Percentiles rank a stretch among this genome's conserved stretches.
phyloP scores from a whole-genome alignment of 30 jellyfish, hydroid and myxozoan genomes.

The Hydractinia echinata region DNA sequence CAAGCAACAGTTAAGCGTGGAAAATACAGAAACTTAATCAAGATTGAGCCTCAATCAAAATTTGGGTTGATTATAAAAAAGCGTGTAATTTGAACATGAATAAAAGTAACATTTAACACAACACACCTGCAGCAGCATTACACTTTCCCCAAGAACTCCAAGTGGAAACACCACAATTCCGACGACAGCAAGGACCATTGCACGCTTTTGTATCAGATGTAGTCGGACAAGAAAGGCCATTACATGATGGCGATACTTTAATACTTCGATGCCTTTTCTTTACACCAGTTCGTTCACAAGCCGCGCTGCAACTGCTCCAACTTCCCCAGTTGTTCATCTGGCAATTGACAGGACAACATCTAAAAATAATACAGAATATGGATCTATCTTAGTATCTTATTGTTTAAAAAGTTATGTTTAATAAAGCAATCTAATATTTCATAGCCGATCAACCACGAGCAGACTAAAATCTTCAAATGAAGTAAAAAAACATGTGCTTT shows the following conservation, averaged over 20 bases:
- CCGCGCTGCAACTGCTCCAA: slow-evolving; percentile 58
- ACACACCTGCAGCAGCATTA: slow-evolving; percentile 58
- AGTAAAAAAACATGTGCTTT: too few species aligned
- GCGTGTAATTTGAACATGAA: not conserved
- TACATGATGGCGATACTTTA: slow-evolving; percentile 42
- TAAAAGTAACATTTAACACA: not conserved
- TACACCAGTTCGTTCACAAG: slow-evolving; percentile 54
- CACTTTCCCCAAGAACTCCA: slow-evolving; percentile 76
- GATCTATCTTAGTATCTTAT: too few species aligned
- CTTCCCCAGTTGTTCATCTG: slow-evolving; percentile 8
- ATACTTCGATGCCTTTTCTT: slow-evolving; percentile 56
- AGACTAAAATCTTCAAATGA: too few species aligned
- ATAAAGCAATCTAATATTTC: too few species aligned
- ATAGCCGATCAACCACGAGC: too few species aligned
- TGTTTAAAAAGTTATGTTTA: too few species aligned
- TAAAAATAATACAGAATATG: not conserved
- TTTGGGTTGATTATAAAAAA: not conserved
- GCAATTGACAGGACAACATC: slow-evolving; percentile 47
- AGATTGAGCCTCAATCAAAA: not conserved
- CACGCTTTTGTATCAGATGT: slow-evolving; percentile 52
- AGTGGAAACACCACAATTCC: slow-evolving; percentile 46
- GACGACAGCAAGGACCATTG: slow-evolving; percentile 73
- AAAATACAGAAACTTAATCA: not conserved
- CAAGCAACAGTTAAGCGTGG: not conserved
- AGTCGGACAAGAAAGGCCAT: slow-evolving; percentile 60